Evolutionary conservation across 2,888 invertebrate genomes (phyloP), one percentile per base, ranked within the genome.

Genomic region (Hemithea aestivaria): DNA sequence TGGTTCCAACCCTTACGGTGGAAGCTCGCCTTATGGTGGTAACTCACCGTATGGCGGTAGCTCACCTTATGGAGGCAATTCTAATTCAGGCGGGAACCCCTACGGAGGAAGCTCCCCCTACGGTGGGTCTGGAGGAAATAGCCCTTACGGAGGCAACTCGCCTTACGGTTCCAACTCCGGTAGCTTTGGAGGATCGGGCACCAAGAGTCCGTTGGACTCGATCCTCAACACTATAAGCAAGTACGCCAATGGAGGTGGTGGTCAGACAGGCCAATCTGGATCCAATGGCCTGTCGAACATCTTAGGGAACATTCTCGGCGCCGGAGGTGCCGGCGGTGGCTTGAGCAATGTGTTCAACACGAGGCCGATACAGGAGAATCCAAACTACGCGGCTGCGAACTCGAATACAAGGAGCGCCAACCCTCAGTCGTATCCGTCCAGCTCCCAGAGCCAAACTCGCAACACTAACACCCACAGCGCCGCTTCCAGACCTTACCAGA

Each of bases 281-380:
- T 45, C 53, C 28, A 58, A 66, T 12, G 66, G 74, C 12, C 49
- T 87, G 0, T 68, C 80, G 10, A 80, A 73, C 53, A 76, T 88
- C 53, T 72, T 88, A 45, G 74, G 83, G 11, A 77, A 68, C 52
- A 62, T 88, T 33, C 66, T 85, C 27, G 68, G 73, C 29, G 85
- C 83, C 53, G 74, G 56, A 48, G 82, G 65, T 37, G 70, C 80
- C 31, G 84, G 83, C 52, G 73, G 57, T 45, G 81, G 63, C 36
- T 51, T 80, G 27, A 71, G 57, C 56, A 69, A 64, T 47, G 49
- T 80, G 1, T 70, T 80, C 45, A 83, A 87, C 60, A 85, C 87
- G 24, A 66, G 88, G 39, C 88, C 88, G 0, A 76, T 87, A 11
- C 68, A 73, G 67, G 79, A 81, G 56, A 87, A 87, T 48, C 87